Base-by-base conservation (phyloP, 2,113 vertebrate species). In the Tamias sibiricus region DNA sequence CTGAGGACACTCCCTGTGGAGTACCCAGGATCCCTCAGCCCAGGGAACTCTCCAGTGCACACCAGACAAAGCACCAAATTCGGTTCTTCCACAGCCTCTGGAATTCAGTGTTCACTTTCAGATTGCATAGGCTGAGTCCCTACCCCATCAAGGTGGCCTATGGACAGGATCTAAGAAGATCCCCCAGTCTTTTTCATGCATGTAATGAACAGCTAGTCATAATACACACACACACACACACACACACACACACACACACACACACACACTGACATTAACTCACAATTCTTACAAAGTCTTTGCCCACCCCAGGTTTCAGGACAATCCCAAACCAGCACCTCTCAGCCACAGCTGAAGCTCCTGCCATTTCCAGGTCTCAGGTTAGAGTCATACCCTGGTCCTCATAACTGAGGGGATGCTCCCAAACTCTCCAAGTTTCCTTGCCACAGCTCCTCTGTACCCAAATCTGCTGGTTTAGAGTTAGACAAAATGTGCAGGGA, bases 321-420 rank as follows among this genome's bases (percentile, higher is more conserved):
- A 26, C 35, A 42, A 8, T 22, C 68, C 44, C 75, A 86, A 62
- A 42, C 3, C n/a, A 64, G 32, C 8, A n/a, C 16, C 30, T 74
- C 42, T 35, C 10, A 5, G 12, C 8, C 32, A 44, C 16, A 20
- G 26, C 37, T 52, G 75, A n/a, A 62, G 64, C n/a, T 81, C 52
- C 44, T 37, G 7, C 0, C 0, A 11, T 81, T 22, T 47, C 10
- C 8, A 4, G 0, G 47, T 44, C 37, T 49, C 40, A 80, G 20
- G 9, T 28, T 30, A 4, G 37, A 69, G 49, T 35, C 76, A 37
- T 40, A 49, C 62, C 13, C 19, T 19, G 2, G 57, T 28, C 47
- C 20, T 24, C 3, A 49, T 20, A 49, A 47, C 22, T 24, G 30
- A 62, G 30, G 40, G 9, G 6, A 9, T 2, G 8, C 71, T 40